Base-by-base conservation (phyloP, 2,888 invertebrate genomes). In the Amphipyra tragopoginis region DNA sequence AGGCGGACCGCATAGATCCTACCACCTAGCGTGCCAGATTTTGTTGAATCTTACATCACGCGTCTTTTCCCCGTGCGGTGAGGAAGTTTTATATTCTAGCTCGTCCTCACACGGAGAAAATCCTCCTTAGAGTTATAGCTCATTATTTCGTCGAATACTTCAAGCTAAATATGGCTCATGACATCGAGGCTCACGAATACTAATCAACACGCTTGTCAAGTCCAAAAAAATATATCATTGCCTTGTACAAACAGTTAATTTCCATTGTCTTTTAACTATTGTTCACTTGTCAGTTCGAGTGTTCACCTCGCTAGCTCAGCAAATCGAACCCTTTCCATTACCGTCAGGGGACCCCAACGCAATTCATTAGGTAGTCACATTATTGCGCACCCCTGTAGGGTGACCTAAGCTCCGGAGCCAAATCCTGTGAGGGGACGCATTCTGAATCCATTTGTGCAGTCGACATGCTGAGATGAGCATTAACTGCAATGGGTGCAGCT, bases 391-490 rank as follows among this genome's bases (percentile, higher is more conserved):
- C 82, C 83, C 79, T 65, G 54, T 72, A 85, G 86, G 87, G 87
- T 81, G 82, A 85, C 85, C 86, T 90, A 89, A 84, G 81, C 81
- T 78, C 85, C 79, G 82, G 79, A 80, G 73, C 65, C 68, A 65
- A 77, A 77, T 80, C 82, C 80, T 75, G 70, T 21, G 80, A 73
- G 84, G 86, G 87, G 86, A 80, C 82, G 86, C 87, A 83, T 72
- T 80, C 72, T 65, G 72, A 79, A 61, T 65, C 56, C 65, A 67
- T 67, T 69, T 72, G 77, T 67, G 79, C 69, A 79, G 62, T 69
- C 66, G 77, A 67, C 67, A 75, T 73, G 82, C 81, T 79, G 78
- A 80, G 80, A 82, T 85, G 82, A 82, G 79, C 78, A 76, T 70
- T 74, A 65, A 75, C 49, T 79, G 77, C 68, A 70, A 9, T 69